Evolutionary conservation across 2,888 invertebrate genomes (phyloP), one percentile per base, ranked within the genome.

Genomic region (Tridacna crocea): DNA sequence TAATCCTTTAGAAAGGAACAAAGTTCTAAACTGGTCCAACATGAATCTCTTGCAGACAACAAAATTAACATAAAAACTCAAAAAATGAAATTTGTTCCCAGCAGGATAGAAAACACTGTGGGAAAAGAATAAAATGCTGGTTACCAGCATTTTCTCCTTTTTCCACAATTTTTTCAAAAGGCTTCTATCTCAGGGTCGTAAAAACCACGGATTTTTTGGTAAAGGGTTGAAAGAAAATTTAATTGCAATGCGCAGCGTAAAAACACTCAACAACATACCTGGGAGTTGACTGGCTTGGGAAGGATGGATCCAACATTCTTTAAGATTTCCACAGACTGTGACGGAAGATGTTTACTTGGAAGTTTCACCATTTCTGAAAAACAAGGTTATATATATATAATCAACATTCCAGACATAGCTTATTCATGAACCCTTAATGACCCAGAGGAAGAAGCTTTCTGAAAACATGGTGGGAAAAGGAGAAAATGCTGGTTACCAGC

Each of bases 311-410:
- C 26, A 19, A 36, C 73, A 46, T 58, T 66, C 19, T 65, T 66
- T 13, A 75, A 48, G 22, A 66, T 58, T n/a, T 61, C 47, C 8
- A 55, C 26, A 15, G 74, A 36, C 26, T 70, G 36, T 11, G 47
- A 19, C 13, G 74, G 68, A 13, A 79, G 47, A 27, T 68, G 66
- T 26, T 48, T 58, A 12, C 48, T 60, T 58, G 79, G 74, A 11
- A 74, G 55, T 47, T 74, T 79, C 19, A 75, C 66, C 60, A 66
- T 27, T 3, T 79, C 79, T 79, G 60, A 63, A 63, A 75, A 47
- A 61, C 46, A 63, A n/a, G 13, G 13, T 63, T 63, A 13, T 24
- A 63, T 22, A 36, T 36, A 36, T 36, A 8, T 8, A 36, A 36
- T 36, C 2, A 36, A 36, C 36, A 36, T 36, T 4, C 8, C 36